Evolutionary conservation across 1,140 invertebrate genomes (phyloP), one percentile per base, ranked within the genome.

Genomic region (Drosophila tani): DNA sequence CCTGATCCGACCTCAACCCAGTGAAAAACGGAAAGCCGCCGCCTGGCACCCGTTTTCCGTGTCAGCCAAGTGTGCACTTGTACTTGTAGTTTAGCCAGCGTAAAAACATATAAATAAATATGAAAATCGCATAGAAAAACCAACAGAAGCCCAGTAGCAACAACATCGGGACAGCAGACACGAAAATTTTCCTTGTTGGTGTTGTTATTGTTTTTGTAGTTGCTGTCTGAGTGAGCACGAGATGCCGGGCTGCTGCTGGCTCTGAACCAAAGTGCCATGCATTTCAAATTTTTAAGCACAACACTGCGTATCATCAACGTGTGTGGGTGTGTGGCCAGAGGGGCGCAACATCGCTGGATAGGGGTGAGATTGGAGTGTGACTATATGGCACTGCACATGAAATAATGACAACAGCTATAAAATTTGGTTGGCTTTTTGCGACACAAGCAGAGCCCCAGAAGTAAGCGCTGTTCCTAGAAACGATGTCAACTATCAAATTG

Each of bases 51-150:
- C 50, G 46, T 27, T 66, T 60, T 65, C 43, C 77, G 71, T 65
- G 83, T 71, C 67, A 80, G 83, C 82, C 83, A 86, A 86, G 83
- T 87, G 84, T 73, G 81, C 84, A 87, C 84, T 87, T 87, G 77
- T 87, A 78, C 77, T 83, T 82, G 74, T 80, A 83, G 83, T 77
- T 87, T 88, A 78, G 77, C 77, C 56, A 75, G 49, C 71, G 58
- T 65, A 70, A 68, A 66, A 83, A 71, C 71, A 85, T 79, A 79
- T 78, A 79, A 76, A 86, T 62, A 74, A 79, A 67, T 60, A 74
- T 59, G 62, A 59, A 75, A 75, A 79, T 50, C 81, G 58, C 64
- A 73, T 78, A 79, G 73, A 60, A 74, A 75, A 65, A 66, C 51
- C 58, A 58, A 71, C 66, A 73, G 57, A 49, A 75, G n/a, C 50